Percentiles rank a stretch among this genome's conserved stretches.
These are phyloP conservation scores for Cheilosia vulpina DNA, from an alignment of 2,888 invertebrate genomes.

Conservation along the genomic window DNA sequence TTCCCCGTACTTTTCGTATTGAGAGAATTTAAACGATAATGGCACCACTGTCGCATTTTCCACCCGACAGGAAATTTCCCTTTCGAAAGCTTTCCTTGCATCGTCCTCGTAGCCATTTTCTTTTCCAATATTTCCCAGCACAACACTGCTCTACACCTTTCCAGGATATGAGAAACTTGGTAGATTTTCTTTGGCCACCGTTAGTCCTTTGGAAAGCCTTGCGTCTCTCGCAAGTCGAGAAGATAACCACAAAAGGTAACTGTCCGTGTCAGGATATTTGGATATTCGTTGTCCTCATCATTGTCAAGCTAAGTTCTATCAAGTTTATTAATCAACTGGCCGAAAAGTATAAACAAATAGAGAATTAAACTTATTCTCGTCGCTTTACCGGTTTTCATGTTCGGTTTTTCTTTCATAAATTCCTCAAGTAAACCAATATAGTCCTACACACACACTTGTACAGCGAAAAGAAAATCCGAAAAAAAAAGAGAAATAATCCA, in stretches of 20 bases:
- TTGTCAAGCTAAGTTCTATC: neutral
- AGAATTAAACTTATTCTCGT: neutral
- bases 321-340: neutral
- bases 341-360: constrained; percentile 4
- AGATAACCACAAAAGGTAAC: constrained; percentile 26
- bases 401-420: constrained; percentile 1
- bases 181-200: constrained; percentile 43
- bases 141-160: constrained; percentile 43
- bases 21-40: neutral
- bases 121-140: constrained; percentile 43
- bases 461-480: constrained; percentile 18
- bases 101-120: constrained; percentile 61
- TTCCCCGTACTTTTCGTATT: neutral
- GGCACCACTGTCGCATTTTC: constrained; percentile 21
- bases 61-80: constrained; percentile 29
- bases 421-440: constrained; percentile 25
- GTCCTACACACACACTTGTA: constrained; percentile 21
- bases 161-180: constrained; percentile 54
- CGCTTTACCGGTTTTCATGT: constrained; percentile 2
- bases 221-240: constrained; percentile 67
- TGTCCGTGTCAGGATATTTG: constrained; percentile 43
- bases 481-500: constrained; percentile 39
- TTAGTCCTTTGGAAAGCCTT: constrained; percentile 74
- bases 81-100: constrained; percentile 25
- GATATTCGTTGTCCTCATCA: constrained; percentile 23